Percentiles rank a stretch among this genome's conserved stretches.
phyloP scores from a whole-genome alignment of 2,888 invertebrate species.

The Coronaproctus castanopsis region DNA sequence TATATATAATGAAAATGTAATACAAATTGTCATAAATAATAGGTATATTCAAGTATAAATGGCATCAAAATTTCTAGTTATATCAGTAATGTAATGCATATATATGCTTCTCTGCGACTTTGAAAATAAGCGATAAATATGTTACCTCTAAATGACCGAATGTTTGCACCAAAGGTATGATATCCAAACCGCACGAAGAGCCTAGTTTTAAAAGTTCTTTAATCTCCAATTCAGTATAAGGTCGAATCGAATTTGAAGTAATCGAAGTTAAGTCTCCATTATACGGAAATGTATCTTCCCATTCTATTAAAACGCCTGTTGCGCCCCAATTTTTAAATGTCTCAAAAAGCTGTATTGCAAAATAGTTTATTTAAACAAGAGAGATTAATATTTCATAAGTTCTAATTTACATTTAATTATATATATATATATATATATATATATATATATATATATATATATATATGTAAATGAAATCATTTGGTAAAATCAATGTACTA shows the following conservation, averaged over 20 bases:
- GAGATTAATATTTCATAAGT: too few relatives aligned
- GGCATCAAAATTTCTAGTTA: too few relatives aligned
- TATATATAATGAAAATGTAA: too few relatives aligned
- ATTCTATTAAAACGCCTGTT: constrained; percentile 62
- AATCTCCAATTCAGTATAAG: constrained; percentile 46
- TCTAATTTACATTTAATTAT: too few relatives aligned
- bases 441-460: too few relatives aligned
- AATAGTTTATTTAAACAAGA: too few relatives aligned
- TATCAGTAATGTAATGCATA: too few relatives aligned
- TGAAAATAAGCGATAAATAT: too few relatives aligned
- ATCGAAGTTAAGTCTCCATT: constrained; percentile 28
- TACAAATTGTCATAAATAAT: too few relatives aligned
- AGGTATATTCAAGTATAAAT: too few relatives aligned
- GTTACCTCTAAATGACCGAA: constrained; percentile 66
- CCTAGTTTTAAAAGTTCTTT: constrained; percentile 43
- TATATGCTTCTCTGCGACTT: too few relatives aligned
- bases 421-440: too few relatives aligned
- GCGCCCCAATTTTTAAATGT: constrained; percentile 45
- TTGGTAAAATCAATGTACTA: constrained; percentile 16
- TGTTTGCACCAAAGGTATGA: constrained; percentile 61
- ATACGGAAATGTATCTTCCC: constrained; percentile 81
- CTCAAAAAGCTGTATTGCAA: constrained; percentile 34
- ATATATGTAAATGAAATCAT: constrained; percentile 7
- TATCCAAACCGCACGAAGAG: constrained; percentile 39
- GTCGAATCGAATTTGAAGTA: constrained; percentile 29